Conservation (phyloP, 2,888 invertebrate species). For the Acrobeloides nanus region DNA sequence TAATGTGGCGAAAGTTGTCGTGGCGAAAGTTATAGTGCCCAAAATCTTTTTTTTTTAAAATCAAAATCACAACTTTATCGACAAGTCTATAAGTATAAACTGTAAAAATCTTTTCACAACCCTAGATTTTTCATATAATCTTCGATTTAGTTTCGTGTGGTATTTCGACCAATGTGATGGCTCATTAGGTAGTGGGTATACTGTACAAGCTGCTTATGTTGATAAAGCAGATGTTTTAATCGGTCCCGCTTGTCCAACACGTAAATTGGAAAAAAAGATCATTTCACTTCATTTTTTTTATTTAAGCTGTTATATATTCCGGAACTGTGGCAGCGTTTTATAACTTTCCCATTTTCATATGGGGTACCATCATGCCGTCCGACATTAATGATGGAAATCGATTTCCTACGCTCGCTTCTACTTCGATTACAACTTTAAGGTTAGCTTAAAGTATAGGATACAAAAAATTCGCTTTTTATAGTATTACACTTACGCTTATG, state of each 20-base stretch:
- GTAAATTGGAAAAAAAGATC: slow-evolving; percentile 4
- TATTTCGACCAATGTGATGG: slow-evolving; percentile 36
- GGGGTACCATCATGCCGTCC: slow-evolving; percentile 25
- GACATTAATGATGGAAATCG: slow-evolving; percentile 18
- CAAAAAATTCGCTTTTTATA: no score
- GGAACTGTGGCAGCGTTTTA: slow-evolving; percentile 23
- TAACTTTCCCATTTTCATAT: slow-evolving; percentile 25
- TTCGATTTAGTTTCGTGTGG: slow-evolving; percentile 24
- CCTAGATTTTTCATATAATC: background rate
- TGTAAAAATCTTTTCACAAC: background rate
- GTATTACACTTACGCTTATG: no score
- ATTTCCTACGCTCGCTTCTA: slow-evolving; percentile 28
- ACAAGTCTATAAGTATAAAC: no score
- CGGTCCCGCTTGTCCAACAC: slow-evolving; percentile 28
- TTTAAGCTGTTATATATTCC: slow-evolving; percentile 19
- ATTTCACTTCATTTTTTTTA: slow-evolving; percentile 3
- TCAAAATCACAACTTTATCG: no score
- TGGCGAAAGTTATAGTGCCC: no score
- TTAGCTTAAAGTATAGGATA: no score
- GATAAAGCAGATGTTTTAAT: slow-evolving; percentile 28
- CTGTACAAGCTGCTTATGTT: slow-evolving; percentile 18
- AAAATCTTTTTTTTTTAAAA: no score
- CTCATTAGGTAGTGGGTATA: slow-evolving; percentile 25
- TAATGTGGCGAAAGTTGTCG: no score
- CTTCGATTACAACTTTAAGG: no score